Conservation (phyloP, 92 coral and sea anemone species). For the Parazoanthus atlanticus region DNA sequence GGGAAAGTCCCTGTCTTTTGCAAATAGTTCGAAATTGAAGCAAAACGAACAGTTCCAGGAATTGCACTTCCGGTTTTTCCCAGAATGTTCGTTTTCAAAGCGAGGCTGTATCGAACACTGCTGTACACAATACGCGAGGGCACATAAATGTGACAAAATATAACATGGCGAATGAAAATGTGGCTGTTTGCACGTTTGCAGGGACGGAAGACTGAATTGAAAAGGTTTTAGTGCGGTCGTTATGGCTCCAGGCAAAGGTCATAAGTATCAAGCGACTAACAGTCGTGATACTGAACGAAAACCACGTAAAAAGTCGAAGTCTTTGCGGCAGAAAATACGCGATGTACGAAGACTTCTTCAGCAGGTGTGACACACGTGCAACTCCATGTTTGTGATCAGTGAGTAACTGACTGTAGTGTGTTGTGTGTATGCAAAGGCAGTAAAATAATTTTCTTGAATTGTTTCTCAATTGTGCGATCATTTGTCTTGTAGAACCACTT, state of each 20-base stretch:
- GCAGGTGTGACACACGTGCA: slow-evolving; percentile 52
- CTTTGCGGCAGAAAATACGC: slow-evolving; percentile 68
- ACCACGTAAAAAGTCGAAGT: slow-evolving; percentile 60
- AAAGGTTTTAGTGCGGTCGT: background rate
- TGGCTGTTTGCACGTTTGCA: no score
- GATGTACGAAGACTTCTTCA: slow-evolving; percentile 73
- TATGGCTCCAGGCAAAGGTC: slow-evolving; percentile 62
- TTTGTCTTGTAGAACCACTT: no score
- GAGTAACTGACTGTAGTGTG: no score
- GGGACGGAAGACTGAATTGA: background rate
- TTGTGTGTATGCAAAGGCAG: no score
- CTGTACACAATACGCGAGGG: slow-evolving; percentile 26
- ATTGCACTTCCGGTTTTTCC: slow-evolving; percentile 7
- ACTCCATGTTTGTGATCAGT: background rate
- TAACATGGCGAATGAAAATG: no score
- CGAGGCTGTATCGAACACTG: slow-evolving; percentile 19
- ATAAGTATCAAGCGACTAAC: background rate
- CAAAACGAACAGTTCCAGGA: background rate
- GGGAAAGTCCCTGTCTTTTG: background rate
- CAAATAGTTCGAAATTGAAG: background rate
- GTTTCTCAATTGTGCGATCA: no score
- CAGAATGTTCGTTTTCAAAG: slow-evolving; percentile 11
- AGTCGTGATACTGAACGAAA: slow-evolving; percentile 12
- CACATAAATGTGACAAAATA: background rate
- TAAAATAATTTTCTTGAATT: no score